phyloP scores from a whole-genome alignment of 92 coral and sea anemone genomes.

The Heteractis magnifica region DNA sequence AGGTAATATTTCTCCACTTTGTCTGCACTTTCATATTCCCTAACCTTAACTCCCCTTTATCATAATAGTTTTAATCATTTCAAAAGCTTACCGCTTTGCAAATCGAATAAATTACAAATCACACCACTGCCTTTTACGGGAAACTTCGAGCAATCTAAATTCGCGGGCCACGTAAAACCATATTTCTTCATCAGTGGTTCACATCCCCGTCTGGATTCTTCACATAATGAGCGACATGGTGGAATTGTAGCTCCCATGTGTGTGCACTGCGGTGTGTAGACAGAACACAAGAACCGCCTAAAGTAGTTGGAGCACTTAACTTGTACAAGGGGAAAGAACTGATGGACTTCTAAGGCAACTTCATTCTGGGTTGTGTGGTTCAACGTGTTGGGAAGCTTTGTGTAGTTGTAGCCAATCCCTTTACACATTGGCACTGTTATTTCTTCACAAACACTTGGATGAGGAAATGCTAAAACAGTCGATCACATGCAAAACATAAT shows the following conservation, averaged over 20 bases:
- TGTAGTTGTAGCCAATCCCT: constrained; percentile 30
- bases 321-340: constrained; percentile 38
- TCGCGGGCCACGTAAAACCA: neutral
- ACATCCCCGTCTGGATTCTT: constrained; percentile 5
- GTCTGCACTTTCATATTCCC: too few species aligned
- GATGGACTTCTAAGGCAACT: constrained; percentile 40
- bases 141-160: too few species aligned
- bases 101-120: too few species aligned
- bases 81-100: too few species aligned
- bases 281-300: constrained; percentile 33
- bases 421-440: constrained; percentile 37
- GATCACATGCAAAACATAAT: too few species aligned
- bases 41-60: too few species aligned
- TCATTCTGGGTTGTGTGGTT: constrained; percentile 32
- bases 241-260: neutral
- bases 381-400: constrained; percentile 29
- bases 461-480: too few species aligned
- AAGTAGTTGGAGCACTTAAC: constrained; percentile 26
- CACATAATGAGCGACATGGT: constrained; percentile 16
- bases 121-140: too few species aligned
- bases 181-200: neutral
- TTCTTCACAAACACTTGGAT: constrained; percentile 13
- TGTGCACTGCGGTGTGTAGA: constrained; percentile 36
- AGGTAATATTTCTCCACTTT: too few species aligned
- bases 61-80: too few species aligned